Conservation (phyloP, 2,888 invertebrate genomes). For the Synanthedon myopaeformis region DNA sequence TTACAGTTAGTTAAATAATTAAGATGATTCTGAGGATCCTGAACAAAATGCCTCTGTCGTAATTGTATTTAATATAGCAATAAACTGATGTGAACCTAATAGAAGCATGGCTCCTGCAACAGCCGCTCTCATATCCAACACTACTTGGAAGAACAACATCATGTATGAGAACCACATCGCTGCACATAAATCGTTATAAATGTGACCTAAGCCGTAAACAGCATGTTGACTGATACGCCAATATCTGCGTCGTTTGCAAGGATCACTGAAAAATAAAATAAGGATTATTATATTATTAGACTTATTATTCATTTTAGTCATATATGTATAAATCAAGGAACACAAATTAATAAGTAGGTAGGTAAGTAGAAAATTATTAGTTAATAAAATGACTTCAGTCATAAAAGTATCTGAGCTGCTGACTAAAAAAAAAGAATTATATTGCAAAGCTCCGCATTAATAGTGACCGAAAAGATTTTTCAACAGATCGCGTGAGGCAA, state of each 20-base stretch:
- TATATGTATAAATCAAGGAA: background rate
- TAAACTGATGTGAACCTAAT: conserved; percentile 54
- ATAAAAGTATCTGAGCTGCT: too few relatives aligned
- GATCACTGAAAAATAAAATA: conserved; percentile 30
- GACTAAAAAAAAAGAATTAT: too few relatives aligned
- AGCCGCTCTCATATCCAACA: conserved; percentile 66
- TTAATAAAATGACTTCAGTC: too few relatives aligned
- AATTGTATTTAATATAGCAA: too few relatives aligned
- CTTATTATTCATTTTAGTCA: background rate
- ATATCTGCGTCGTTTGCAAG: conserved; percentile 35
- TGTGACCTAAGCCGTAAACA: conserved; percentile 81
- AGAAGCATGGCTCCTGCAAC: conserved; percentile 77
- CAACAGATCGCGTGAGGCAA: too few relatives aligned
- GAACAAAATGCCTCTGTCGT: too few relatives aligned
- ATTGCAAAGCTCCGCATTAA: too few relatives aligned
- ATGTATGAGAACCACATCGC: conserved; percentile 97
- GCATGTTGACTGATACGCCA: conserved; percentile 57
- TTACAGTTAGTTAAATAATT: too few relatives aligned
- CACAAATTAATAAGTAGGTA: too few relatives aligned
- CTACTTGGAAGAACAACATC: conserved; percentile 82
- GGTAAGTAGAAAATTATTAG: too few relatives aligned
- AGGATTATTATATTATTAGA: background rate
- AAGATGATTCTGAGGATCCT: too few relatives aligned
- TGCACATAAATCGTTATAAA: conserved; percentile 94
- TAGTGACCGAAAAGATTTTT: too few relatives aligned